phyloP scores from a whole-genome alignment of 2,797 vertebrate species.

The Salmo trutta region DNA sequence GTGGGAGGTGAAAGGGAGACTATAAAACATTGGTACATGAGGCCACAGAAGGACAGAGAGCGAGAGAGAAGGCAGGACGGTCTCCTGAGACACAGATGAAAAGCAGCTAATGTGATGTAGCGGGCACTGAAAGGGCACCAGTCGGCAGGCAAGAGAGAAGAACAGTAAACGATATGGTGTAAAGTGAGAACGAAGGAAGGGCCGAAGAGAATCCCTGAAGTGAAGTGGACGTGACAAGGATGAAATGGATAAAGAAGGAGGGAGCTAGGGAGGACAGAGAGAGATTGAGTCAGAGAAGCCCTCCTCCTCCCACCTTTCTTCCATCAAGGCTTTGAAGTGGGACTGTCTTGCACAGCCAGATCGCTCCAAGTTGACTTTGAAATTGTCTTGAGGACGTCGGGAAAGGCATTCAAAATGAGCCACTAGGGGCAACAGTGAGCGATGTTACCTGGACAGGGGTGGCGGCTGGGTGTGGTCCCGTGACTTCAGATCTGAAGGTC shows the following conservation, averaged over 20 bases:
- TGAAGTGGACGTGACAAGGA: slow-evolving; percentile 57
- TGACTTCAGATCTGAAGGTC: too few relatives aligned
- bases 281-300: slow-evolving; percentile 44
- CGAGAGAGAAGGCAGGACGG: neutral
- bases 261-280: too few relatives aligned
- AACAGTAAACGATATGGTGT: slow-evolving; percentile 58
- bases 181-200: slow-evolving; percentile 63
- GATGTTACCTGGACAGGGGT: too few relatives aligned
- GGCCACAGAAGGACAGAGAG: slow-evolving; percentile 32
- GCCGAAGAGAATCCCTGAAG: slow-evolving; percentile 57
- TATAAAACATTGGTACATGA: too few relatives aligned
- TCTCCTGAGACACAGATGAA: slow-evolving; percentile 63
- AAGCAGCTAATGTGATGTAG: slow-evolving; percentile 59
- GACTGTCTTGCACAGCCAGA: slow-evolving; percentile 44
- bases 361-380: neutral
- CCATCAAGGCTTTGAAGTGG: slow-evolving; percentile 65
- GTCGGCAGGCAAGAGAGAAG: slow-evolving; percentile 49
- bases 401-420: too few relatives aligned
- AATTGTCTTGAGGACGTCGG: too few relatives aligned
- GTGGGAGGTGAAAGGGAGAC: neutral
- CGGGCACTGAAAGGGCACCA: slow-evolving; percentile 57
- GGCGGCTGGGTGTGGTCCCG: too few relatives aligned
- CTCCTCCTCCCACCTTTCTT: slow-evolving; percentile 53
- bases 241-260: slow-evolving; percentile 54
- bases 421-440: too few relatives aligned